Conservation (phyloP, 2,113 vertebrate genomes). For the Aleadryas rufinucha region DNA sequence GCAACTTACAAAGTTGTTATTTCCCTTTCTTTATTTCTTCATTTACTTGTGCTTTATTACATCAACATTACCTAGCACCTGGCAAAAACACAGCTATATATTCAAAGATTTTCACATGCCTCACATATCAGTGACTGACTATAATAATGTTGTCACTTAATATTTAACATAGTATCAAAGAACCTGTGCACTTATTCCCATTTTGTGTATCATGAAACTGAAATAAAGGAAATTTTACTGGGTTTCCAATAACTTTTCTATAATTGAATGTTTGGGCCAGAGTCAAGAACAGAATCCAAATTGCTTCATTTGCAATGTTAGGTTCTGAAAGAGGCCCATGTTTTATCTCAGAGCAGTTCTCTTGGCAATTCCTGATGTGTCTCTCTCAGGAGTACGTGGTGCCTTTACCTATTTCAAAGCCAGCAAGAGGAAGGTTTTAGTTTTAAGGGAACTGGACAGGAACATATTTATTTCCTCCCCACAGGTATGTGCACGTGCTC, state of each 20-base stretch:
- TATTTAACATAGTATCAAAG: not conserved
- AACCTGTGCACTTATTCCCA: not conserved
- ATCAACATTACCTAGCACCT: not conserved
- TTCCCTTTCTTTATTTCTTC: not conserved
- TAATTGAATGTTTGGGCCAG: slow-evolving; percentile 7
- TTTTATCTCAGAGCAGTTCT: not conserved
- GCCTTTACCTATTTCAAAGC: not conserved
- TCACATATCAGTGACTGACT: not conserved
- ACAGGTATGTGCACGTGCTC: not conserved
- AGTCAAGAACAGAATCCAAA: slow-evolving; percentile 2
- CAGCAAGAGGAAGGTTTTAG: not conserved
- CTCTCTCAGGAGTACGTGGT: not conserved
- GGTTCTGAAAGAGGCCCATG: not conserved
- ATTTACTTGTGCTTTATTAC: not conserved
- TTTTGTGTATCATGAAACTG: not conserved
- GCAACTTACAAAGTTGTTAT: not conserved
- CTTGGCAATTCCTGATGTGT: not conserved
- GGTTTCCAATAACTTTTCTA: slow-evolving; percentile 12
- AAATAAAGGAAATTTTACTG: slow-evolving; percentile 19
- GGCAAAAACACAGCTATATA: not conserved
- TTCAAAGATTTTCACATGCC: not conserved
- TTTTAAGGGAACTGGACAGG: not conserved
- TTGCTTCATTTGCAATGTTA: not conserved
- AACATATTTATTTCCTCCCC: not conserved
- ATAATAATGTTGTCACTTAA: not conserved